These are phyloP conservation scores for Characodon lateralis DNA, from an alignment of 2,797 vertebrate species.

Conservation along the genomic window DNA sequence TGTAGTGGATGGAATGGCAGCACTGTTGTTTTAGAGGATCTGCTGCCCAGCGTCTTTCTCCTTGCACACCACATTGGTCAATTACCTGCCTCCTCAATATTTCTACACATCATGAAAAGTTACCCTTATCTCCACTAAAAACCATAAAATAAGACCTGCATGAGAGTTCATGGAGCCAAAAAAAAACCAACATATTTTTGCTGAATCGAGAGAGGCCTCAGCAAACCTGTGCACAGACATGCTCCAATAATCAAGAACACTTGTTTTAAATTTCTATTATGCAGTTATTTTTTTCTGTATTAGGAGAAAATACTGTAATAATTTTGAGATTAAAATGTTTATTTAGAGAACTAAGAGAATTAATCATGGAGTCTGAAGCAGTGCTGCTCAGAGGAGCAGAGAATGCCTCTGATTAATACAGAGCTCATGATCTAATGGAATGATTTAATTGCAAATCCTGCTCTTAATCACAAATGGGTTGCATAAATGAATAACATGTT, in stretches of 20 bases:
- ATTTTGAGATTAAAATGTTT: constrained; percentile 18
- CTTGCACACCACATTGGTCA: no score
- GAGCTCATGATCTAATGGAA: constrained; percentile 27
- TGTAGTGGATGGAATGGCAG: no score
- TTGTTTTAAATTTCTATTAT: constrained; percentile 1
- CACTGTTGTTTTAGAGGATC: no score
- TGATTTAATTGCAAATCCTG: constrained; percentile 36
- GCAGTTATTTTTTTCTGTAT: background rate
- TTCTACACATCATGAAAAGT: no score
- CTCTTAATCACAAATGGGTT: constrained; percentile 22
- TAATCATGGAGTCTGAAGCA: constrained; percentile 33
- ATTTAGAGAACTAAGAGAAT: constrained; percentile 40
- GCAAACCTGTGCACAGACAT: no score
- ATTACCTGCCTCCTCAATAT: no score
- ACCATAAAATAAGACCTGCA: no score
- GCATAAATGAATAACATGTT: background rate
- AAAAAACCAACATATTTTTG: no score
- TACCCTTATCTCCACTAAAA: no score
- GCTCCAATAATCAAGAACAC: background rate
- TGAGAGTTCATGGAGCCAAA: no score
- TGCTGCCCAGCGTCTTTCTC: no score
- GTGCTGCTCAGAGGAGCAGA: constrained; percentile 23
- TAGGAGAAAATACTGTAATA: background rate
- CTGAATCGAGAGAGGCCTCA: no score
- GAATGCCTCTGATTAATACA: constrained; percentile 24